Base-by-base conservation (phyloP, 2,888 invertebrate genomes). In the Poecilobothrus nobilitatus region DNA sequence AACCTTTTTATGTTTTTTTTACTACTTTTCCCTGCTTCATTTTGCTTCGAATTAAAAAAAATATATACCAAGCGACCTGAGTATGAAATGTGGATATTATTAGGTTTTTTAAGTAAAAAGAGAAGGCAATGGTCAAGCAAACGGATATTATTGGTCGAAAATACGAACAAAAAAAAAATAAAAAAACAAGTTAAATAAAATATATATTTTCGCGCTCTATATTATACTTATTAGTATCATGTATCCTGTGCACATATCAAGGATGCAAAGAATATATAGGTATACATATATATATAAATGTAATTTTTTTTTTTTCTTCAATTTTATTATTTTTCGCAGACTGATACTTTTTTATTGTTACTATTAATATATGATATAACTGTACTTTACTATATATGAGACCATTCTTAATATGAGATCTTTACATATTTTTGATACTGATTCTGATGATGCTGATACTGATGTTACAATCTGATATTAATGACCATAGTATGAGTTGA, bases 71-170 rank as follows among this genome's bases (percentile, higher is more conserved):
- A n/a, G n/a, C 27, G 5, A 27, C 27, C 5, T 27, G 53, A 18
- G n/a, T 53, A n/a, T 53, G 53, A 53, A 53, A 12, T 15, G 18
- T 53, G 18, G 18, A 53, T 53, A 53, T 53, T 53, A 53, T 53
- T 44, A 53, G 2, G 6, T 18, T 53, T 53, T 12, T 53, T 2
- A 53, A 53, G 53, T 53, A n/a, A 53, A 53, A 18, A 3, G 9
- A 41, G 15, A 15, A 53, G 53, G 53, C 53, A 53, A 53, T 53
- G 53, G 53, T 53, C 53, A 53, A 53, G 53, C 53, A 53, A 53
- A 53, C 53, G 53, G 53, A 53, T 53, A 53, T 53, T 53, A 53
- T 53, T 53, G 53, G 53, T 53, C 53, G 53, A 53, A 18, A 53
- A 53, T 12, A 8, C 27, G 15, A 41, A 41, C 4, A 41, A 41